Percentiles rank a stretch among this genome's conserved stretches.
phyloP scores from a whole-genome alignment of 2,888 invertebrate genomes.

The Cosmia trapezina region DNA sequence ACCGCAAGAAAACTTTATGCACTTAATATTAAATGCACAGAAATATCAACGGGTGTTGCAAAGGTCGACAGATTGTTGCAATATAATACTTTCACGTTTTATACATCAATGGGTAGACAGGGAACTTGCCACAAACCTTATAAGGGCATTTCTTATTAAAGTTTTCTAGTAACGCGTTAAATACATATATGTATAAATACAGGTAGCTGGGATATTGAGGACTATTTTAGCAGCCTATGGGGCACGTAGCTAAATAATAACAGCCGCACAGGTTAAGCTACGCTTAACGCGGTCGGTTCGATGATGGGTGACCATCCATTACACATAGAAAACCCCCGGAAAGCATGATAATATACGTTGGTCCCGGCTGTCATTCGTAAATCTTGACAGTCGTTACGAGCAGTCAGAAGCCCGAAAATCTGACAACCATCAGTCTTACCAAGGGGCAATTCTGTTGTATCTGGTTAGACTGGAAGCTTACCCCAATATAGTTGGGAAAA shows the following conservation, averaged over 20 bases:
- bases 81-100: constrained; percentile 51
- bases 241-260: not conserved
- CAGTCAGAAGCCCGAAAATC: not conserved
- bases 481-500: not conserved
- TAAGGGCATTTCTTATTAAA: constrained; percentile 30
- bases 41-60: constrained; percentile 53
- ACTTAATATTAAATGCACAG: constrained; percentile 26
- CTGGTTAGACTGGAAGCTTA: not conserved
- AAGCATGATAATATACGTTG: too few relatives aligned
- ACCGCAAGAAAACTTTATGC: not conserved
- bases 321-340: too few relatives aligned
- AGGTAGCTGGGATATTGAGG: not conserved
- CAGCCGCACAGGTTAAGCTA: not conserved
- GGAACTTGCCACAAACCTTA: constrained; percentile 17
- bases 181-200: not conserved
- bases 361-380: not conserved
- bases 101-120: constrained; percentile 18
- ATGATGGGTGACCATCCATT: not conserved
- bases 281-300: not conserved
- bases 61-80: constrained; percentile 54
- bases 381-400: not conserved
- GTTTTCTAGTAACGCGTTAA: constrained; percentile 1
- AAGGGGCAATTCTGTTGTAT: not conserved
- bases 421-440: not conserved
- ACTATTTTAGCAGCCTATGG: not conserved